Evolutionary conservation across 1,140 invertebrate species (phyloP).

Genomic region (Drosophila lacteicornis): DNA sequence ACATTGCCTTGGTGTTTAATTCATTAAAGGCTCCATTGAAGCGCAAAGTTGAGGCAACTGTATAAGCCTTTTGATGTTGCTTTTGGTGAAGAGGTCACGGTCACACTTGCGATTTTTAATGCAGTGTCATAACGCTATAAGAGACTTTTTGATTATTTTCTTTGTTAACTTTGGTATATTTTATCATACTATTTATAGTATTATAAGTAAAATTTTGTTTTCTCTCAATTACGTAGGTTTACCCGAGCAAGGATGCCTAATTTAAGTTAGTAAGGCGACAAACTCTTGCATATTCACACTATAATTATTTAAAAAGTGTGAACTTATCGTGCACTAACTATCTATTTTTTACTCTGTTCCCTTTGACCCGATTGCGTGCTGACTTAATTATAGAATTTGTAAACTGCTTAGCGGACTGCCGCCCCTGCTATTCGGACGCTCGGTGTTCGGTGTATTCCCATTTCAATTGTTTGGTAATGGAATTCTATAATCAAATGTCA

Average conservation of each 20-base stretch:
- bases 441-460: constrained; percentile 36
- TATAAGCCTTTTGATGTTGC: neutral
- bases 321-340: neutral
- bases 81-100: neutral
- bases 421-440: neutral
- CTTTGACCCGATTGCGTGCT: constrained; percentile 31
- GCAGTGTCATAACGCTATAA: neutral
- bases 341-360: constrained; percentile 8
- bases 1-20: neutral
- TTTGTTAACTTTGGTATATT: neutral
- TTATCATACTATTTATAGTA: neutral
- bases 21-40: neutral
- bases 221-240: no score
- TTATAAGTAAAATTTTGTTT: no score
- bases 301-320: constrained; percentile 1
- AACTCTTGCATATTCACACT: neutral
- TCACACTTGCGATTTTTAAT: neutral
- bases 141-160: neutral
- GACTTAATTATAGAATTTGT: constrained; percentile 35
- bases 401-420: constrained; percentile 22
- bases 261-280: no score
- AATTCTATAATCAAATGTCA: constrained; percentile 56
- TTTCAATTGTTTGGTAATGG: constrained; percentile 50
- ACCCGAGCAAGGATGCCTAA: no score
- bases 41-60: neutral